A percentile compares a stretch with the other conserved stretches of the same genome.
phyloP scores from a whole-genome alignment of 2,797 vertebrate species.

The Gambelia wislizenii region DNA sequence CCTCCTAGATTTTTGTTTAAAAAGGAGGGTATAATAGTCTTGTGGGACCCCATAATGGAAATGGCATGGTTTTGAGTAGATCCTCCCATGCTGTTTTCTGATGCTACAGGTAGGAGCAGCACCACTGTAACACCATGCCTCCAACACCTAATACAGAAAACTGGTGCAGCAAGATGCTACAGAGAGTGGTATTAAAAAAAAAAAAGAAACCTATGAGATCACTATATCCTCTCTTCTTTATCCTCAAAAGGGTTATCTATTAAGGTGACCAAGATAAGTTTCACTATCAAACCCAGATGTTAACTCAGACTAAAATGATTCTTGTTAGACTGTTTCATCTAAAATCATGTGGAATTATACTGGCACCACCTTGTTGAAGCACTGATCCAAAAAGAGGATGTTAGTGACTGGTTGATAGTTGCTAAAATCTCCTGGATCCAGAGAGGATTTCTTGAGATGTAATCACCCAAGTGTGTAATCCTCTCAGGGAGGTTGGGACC shows the following conservation, averaged over 20 bases:
- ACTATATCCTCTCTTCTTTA: not conserved
- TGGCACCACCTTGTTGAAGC: no score
- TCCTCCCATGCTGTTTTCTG: not conserved
- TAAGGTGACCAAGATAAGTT: not conserved
- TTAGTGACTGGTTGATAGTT: not conserved
- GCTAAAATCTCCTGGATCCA: not conserved
- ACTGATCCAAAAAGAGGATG: not conserved
- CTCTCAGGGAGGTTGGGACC: no score
- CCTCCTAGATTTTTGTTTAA: not conserved
- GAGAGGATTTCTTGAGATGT: no score
- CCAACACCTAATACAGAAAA: not conserved
- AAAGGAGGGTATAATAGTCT: not conserved
- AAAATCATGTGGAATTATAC: not conserved
- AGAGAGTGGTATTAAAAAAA: not conserved
- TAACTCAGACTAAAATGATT: not conserved
- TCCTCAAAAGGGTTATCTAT: not conserved
- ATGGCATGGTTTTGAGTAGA: no score
- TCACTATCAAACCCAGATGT: not conserved
- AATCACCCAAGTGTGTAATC: no score
- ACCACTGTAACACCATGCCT: not conserved
- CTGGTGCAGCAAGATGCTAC: not conserved
- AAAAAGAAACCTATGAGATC: no score
- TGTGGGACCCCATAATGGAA: not conserved
- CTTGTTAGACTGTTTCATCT: not conserved
- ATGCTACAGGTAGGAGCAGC: no score